Base-by-base conservation (phyloP, 2,113 vertebrate genomes). In the Scomber japonicus region DNA sequence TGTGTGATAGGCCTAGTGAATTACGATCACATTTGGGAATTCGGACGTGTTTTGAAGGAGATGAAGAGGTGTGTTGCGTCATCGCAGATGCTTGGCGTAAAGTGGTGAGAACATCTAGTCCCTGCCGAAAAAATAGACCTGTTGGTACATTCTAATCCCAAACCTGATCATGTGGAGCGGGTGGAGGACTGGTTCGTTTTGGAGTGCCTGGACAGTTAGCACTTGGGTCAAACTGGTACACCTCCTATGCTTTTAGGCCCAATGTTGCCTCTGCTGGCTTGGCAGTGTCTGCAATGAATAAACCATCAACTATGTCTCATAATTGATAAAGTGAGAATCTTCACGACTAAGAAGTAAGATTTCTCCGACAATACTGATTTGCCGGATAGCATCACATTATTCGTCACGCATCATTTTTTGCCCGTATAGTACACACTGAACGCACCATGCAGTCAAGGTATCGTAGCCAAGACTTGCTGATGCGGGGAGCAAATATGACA, bases 71-170 rank as follows among this genome's bases (percentile, higher is more conserved):
- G 3, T 50, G 48, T 35, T 72, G 35, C 51, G 0, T 72, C 72
- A 78, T 53, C 48, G 14, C 48, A 54, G 57, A 44, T 78, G 27
- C 63, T 51, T 71, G 59, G 56, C 31, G 27, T 30, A 9, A 44
- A 75, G 63, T 2, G 53, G 31, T 21, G 2, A 50, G 56, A 81
- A 78, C 70, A 71, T 71, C 11, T 16, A 4, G 56, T 83, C 16
- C 55, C 27, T 48, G 14, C n/a, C 4, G 7, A 40, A 13, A 21
- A 24, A 27, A 27, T 27, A 27, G 12, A 51, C 31, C 14, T 8
- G 30, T 13, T 45, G 57, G 17, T 40, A 12, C 56, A 8, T 59
- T 74, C 15, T 56, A 35, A 64, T 48, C 57, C 63, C 45, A 19
- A 27, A 74, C 46, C 21, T n/a, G 11, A 21, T 10, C 40, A 35